Percentiles rank a stretch among this genome's conserved stretches.
Conservation (phyloP, 2,797 vertebrate genomes). For the Chromobotia macracanthus region DNA sequence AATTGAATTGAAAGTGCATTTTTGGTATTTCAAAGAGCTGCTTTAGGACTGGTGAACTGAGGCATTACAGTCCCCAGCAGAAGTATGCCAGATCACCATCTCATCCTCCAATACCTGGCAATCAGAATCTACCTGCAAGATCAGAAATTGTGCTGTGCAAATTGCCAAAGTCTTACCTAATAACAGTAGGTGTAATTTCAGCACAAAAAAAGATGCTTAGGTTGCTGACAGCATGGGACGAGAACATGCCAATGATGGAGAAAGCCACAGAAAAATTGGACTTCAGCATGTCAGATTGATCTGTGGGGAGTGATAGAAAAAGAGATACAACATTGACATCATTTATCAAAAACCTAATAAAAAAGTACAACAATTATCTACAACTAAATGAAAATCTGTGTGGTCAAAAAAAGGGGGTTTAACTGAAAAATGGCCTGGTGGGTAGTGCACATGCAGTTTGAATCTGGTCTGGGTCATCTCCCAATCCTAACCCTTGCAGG, state of each 20-base stretch:
- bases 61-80: too few species aligned
- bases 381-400: not conserved
- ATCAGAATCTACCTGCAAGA: not conserved
- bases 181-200: constrained; percentile 96
- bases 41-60: too few species aligned
- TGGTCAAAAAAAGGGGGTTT: too few species aligned
- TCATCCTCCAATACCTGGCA: not conserved
- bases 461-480: not conserved
- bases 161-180: constrained; percentile 79
- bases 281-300: constrained; percentile 85
- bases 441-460: too few species aligned
- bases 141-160: not conserved
- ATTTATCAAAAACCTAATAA: not conserved
- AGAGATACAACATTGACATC: constrained; percentile 36
- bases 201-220: constrained; percentile 98
- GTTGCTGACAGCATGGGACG: constrained; percentile 93
- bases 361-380: not conserved
- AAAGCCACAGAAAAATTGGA: constrained; percentile 90
- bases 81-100: too few species aligned
- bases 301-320: constrained; percentile 66
- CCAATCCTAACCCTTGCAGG: not conserved
- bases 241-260: constrained; percentile 98
- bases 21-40: too few species aligned
- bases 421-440: too few species aligned
- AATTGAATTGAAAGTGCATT: too few species aligned